A percentile compares a stretch with the other conserved stretches of the same genome.
Evolutionary conservation across 2,113 vertebrate genomes (phyloP).

Genomic region (Platysteira castanea): DNA sequence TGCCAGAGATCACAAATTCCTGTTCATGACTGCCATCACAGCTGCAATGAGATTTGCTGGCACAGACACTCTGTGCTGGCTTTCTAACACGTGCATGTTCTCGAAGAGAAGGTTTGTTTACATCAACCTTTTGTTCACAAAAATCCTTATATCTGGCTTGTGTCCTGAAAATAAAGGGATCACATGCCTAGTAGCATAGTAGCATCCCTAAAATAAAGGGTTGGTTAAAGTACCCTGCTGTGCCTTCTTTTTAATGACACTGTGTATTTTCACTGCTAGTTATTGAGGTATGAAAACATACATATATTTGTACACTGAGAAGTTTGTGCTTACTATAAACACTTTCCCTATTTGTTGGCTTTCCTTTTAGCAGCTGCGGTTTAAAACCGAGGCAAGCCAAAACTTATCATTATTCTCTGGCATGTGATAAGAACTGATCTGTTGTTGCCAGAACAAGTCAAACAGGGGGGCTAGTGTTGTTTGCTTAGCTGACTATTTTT

Average conservation of each 20-base stretch:
- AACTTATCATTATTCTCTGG: conserved; percentile 34
- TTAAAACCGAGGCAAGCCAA: conserved; percentile 15
- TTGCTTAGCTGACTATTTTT: conserved; percentile 51
- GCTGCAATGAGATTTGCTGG: background rate
- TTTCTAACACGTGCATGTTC: background rate
- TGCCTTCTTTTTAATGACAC: background rate
- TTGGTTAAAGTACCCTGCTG: background rate
- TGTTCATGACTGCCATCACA: background rate
- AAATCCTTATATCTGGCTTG: background rate
- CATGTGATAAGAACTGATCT: conserved; percentile 31
- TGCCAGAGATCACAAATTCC: conserved; percentile 25
- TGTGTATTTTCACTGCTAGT: background rate
- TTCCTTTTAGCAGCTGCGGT: background rate
- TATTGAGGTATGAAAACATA: background rate
- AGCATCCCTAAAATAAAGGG: background rate
- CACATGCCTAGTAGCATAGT: background rate
- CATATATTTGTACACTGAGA: conserved; percentile 1
- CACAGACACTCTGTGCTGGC: background rate
- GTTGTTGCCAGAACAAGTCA: conserved; percentile 47
- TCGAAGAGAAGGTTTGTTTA: conserved; percentile 34
- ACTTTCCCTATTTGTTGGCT: conserved; percentile 11
- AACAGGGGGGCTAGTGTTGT: background rate
- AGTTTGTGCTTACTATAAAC: conserved; percentile 47
- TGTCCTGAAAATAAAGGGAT: background rate
- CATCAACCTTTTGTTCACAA: conserved; percentile 5